These are phyloP conservation scores for Cladorhizidae sp. DNA, from an alignment of 37 sponge, comb jelly and placozoan genomes.

Conservation along the genomic window DNA sequence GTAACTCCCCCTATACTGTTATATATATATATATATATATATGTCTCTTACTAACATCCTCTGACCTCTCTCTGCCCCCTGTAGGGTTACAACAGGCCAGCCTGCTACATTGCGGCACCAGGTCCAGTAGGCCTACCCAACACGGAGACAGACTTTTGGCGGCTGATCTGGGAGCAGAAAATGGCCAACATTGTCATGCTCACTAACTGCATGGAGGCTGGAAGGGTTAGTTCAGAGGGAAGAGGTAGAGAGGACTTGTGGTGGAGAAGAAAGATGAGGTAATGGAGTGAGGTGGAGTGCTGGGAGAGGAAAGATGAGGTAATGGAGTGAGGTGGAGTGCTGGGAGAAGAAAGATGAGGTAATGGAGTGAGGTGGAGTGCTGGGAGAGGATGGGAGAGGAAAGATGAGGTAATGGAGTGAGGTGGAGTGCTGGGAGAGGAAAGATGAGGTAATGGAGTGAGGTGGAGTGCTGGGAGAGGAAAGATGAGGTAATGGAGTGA, in stretches of 20 bases:
- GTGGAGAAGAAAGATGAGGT: no score
- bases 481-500: no score
- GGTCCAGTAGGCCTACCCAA: conserved; percentile 72
- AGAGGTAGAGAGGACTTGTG: no score
- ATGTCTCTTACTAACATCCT: not conserved
- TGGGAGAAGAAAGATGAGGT: not conserved
- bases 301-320: no score
- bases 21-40: not conserved
- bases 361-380: not conserved
- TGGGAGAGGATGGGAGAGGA: no score
- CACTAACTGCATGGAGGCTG: conserved; percentile 62
- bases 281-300: no score
- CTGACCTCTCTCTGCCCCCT: not conserved
- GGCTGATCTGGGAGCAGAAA: conserved; percentile 69
- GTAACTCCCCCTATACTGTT: no score
- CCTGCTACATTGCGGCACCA: conserved; percentile 78
- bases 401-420: no score
- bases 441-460: no score
- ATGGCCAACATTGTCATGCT: conserved; percentile 64
- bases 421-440: no score
- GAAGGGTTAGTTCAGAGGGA: conserved; percentile 36
- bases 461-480: no score
- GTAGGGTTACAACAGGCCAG: conserved; percentile 66
- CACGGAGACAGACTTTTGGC: conserved; percentile 65
- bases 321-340: no score